Conservation (phyloP, 2,797 vertebrate genomes). For the Numenius phaeopus region DNA sequence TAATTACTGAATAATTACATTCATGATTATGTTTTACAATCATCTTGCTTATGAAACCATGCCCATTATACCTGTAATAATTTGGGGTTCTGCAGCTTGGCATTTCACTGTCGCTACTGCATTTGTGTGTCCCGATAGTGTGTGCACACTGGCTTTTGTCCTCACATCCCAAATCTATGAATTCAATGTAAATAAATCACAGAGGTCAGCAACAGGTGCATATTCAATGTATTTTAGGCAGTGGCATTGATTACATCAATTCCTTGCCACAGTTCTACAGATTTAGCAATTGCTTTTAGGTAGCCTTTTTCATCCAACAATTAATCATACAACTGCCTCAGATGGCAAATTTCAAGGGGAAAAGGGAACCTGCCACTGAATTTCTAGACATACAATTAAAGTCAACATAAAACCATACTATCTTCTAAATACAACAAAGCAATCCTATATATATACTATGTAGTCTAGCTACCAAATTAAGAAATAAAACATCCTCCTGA, state of each 20-base stretch:
- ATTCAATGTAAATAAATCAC: neutral
- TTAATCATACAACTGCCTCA: neutral
- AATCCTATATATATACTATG: neutral
- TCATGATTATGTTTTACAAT: neutral
- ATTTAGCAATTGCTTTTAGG: neutral
- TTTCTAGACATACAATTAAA: neutral
- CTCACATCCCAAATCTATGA: slow-evolving; percentile 96
- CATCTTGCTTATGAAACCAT: neutral
- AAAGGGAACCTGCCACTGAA: neutral
- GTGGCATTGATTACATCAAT: neutral
- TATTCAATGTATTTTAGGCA: neutral
- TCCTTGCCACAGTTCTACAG: neutral
- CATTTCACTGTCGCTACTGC: slow-evolving; percentile 97
- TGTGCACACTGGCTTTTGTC: slow-evolving; percentile 97
- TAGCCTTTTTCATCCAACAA: neutral
- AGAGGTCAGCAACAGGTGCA: neutral
- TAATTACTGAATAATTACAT: neutral
- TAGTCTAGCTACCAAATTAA: neutral
- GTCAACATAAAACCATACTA: neutral
- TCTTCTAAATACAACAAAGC: neutral
- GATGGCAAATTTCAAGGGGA: neutral
- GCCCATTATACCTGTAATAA: slow-evolving; percentile 90
- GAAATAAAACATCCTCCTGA: neutral
- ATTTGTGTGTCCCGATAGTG: slow-evolving; percentile 95
- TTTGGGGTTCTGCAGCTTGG: slow-evolving; percentile 94